Evolutionary conservation across 2,797 vertebrate species (phyloP).

Genomic region (Psittacula derbiana): DNA sequence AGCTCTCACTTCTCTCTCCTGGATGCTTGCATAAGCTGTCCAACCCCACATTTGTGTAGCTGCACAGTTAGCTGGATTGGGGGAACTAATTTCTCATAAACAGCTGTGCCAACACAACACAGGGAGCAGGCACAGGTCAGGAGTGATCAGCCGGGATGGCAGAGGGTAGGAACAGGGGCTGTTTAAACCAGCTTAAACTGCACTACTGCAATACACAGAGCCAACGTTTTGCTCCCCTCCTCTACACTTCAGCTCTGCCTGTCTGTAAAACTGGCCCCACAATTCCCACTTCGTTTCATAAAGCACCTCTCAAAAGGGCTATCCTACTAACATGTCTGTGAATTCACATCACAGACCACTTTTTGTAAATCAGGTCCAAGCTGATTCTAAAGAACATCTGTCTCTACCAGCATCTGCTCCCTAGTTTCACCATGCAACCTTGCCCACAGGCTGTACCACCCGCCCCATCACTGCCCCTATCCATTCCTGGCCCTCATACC

Average conservation of each 20-base stretch:
- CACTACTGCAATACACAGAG: not conserved
- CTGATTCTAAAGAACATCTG: not conserved
- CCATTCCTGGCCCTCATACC: accelerated
- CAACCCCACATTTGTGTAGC: not conserved
- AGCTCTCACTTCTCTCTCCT: not conserved
- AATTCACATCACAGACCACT: not conserved
- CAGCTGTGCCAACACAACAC: not conserved
- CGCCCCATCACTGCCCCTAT: accelerated
- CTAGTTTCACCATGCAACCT: not conserved
- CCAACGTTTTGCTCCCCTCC: not conserved
- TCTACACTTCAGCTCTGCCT: not conserved
- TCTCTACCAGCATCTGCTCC: not conserved
- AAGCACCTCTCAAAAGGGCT: not conserved
- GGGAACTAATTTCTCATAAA: not conserved
- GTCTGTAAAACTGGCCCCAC: not conserved
- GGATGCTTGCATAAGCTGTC: not conserved
- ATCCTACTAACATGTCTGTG: not conserved
- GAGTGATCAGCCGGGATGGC: not conserved
- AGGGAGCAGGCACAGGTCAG: not conserved
- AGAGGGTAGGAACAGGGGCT: not conserved
- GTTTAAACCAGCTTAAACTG: not conserved
- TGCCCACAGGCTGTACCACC: not conserved
- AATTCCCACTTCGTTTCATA: not conserved
- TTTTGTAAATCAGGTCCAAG: not conserved
- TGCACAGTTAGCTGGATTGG: not conserved